A percentile compares a stretch with the other conserved stretches of the same genome.
phyloP scores from a whole-genome alignment of 2,888 invertebrate species.

The Pseudoips prasinana region DNA sequence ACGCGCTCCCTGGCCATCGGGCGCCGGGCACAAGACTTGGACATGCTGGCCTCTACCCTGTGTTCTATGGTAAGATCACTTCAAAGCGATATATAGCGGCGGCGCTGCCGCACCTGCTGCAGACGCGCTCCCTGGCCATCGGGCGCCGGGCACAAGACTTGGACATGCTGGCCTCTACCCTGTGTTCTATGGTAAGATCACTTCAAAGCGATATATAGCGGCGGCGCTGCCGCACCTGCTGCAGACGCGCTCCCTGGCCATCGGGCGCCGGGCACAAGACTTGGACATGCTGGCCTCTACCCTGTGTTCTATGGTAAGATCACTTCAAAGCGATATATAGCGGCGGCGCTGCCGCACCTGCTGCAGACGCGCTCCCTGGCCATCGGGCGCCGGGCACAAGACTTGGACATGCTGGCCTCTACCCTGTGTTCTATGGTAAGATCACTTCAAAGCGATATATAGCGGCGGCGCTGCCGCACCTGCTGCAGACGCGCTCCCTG shows the following conservation, averaged over 20 bases:
- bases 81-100: no score
- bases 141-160: slow-evolving; percentile 88
- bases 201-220: no score
- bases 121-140: slow-evolving; percentile 66
- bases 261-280: slow-evolving; percentile 1
- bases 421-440: slow-evolving; percentile 82
- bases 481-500: no score
- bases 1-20: slow-evolving; percentile 1
- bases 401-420: slow-evolving; percentile 90
- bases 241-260: no score
- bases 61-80: background rate
- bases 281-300: background rate
- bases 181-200: slow-evolving; percentile 88
- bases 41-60: slow-evolving; percentile 1
- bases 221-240: slow-evolving; percentile 80
- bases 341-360: no score
- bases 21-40: background rate
- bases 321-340: no score
- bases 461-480: no score
- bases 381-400: slow-evolving; percentile 84
- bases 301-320: background rate
- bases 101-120: slow-evolving; percentile 84
- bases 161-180: slow-evolving; percentile 87
- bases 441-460: no score
- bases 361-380: no score